Conservation (phyloP, 2,888 invertebrate genomes). For the Cepaea hortensis region DNA sequence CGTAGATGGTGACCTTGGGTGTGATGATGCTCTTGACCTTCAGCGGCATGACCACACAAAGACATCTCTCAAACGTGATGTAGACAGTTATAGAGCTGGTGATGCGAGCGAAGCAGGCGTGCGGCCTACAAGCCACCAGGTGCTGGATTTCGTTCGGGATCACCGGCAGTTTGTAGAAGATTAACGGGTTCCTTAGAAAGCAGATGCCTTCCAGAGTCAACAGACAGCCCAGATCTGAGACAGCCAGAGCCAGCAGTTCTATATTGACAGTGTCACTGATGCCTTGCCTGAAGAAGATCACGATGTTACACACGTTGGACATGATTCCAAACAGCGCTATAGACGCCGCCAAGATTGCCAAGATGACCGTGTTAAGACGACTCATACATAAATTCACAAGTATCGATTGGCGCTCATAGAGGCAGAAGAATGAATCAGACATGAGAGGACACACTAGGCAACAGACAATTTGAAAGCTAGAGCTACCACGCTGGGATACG, state of each 20-base stretch:
- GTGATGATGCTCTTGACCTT: not conserved
- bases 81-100: not conserved
- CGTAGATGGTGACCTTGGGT: not conserved
- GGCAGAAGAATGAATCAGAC: no score
- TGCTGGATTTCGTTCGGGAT: not conserved
- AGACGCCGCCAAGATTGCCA: not conserved
- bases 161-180: not conserved
- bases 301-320: not conserved
- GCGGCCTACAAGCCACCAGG: not conserved
- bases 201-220: not conserved
- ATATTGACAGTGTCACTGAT: constrained; percentile 11
- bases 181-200: not conserved
- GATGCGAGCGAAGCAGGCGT: not conserved
- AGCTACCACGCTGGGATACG: no score
- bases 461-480: no score
- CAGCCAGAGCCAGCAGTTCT: not conserved
- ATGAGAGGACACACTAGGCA: no score
- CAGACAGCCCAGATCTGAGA: not conserved
- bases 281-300: constrained; percentile 1
- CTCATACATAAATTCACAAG: no score
- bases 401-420: no score
- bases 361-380: not conserved
- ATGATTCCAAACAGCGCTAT: not conserved
- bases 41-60: not conserved
- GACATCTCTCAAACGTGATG: constrained; percentile 1